A percentile compares a stretch with the other conserved stretches of the same genome.
These are phyloP conservation scores for Euproctis similis DNA, from an alignment of 2,888 invertebrate species.

Conservation along the genomic window DNA sequence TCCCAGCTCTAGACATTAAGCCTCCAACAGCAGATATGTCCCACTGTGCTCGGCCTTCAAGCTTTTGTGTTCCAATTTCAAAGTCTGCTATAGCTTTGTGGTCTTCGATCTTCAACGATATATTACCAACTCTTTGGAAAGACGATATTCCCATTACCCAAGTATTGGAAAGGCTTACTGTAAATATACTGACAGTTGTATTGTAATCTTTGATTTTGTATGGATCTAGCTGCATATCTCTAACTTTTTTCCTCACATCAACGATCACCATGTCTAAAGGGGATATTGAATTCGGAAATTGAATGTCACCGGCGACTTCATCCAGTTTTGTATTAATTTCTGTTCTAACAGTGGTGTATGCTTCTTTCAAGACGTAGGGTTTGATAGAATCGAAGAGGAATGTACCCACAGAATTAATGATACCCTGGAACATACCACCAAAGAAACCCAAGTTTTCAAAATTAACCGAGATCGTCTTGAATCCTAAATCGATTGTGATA, in stretches of 20 bases:
- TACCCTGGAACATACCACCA: constrained; percentile 80
- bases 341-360: constrained; percentile 82
- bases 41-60: constrained; percentile 87
- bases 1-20: constrained; percentile 81
- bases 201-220: constrained; percentile 83
- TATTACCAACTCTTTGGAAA: constrained; percentile 87
- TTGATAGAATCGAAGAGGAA: constrained; percentile 91
- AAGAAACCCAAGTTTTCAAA: constrained; percentile 89
- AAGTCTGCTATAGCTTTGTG: constrained; percentile 80
- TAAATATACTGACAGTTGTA: constrained; percentile 80
- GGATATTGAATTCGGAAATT: constrained; percentile 89
- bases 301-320: constrained; percentile 80
- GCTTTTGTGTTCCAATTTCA: constrained; percentile 86
- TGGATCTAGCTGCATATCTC: constrained; percentile 82
- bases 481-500: constrained; percentile 86
- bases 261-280: constrained; percentile 89
- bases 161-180: constrained; percentile 82
- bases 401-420: constrained; percentile 87
- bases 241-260: constrained; percentile 82
- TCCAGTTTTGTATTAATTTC: constrained; percentile 85
- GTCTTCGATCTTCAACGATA: constrained; percentile 82
- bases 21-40: constrained; percentile 82
- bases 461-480: constrained; percentile 84
- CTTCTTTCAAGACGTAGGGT: constrained; percentile 86
- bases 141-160: constrained; percentile 87